Evolutionary conservation across 2,888 invertebrate species (phyloP), one percentile per base, ranked within the genome.

Genomic region (Epinotia demarniana): DNA sequence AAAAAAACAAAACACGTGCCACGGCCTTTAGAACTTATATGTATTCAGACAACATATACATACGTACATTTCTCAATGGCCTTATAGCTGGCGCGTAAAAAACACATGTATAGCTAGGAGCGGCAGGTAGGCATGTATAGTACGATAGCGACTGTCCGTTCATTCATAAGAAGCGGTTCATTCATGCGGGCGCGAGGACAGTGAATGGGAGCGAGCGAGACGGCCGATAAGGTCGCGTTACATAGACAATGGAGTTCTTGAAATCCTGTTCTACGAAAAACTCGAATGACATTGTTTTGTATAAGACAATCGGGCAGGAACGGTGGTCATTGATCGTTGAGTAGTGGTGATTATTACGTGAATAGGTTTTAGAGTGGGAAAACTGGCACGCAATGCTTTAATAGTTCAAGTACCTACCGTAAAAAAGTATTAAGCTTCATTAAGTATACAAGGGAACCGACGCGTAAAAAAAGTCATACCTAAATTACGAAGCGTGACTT

Each of bases 131-230:
- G 91, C 90, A 92, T 87, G 84, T 91, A 93, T 93, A 92, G 91
- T 93, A 93, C 90, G 87, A 90, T 86, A 87, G 89, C 87, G 88
- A 90, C 89, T 89, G 90, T 90, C 86, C 85, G 83, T 86, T 91
- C 93, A 94, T 94, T 94, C 94, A 94, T 94, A 93, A 94, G 92
- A 92, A 93, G 90, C 91, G 87, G 90, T 93, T 92, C 93, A 93
- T 93, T 93, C 89, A 93, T 92, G 91, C 91, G 89, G 86, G 87
- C 86, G 87, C 87, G 86, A 85, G 84, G 86, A 82, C 85, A 78
- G 88, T 93, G 92, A 93, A 93, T 93, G 92, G 93, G 93, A 91
- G 93, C 88, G 90, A 93, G 85, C 79, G 91, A 88, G 93, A 93
- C 81, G 76, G 85, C 78, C 79, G 81, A 88, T 90, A 90, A 92